phyloP scores from a whole-genome alignment of 2,888 invertebrate species.

The Acheta domesticus region DNA sequence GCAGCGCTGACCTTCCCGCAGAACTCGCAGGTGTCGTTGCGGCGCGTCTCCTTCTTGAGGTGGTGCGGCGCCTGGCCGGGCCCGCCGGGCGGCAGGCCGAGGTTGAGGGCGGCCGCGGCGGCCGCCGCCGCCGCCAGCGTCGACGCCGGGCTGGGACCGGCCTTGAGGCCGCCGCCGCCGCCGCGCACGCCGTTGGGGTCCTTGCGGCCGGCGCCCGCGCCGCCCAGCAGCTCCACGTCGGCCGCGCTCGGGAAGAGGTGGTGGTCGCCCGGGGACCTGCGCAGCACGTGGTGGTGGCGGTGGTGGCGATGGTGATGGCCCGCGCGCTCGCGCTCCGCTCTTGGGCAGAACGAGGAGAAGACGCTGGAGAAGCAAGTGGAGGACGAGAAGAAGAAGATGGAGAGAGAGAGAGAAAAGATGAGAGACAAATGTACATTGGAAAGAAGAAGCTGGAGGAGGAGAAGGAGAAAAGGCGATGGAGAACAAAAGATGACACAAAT shows the following conservation, averaged over 20 bases:
- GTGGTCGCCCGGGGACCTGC: not conserved
- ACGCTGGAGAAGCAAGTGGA: no score
- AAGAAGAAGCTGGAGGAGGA: no score
- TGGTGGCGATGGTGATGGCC: conserved; percentile 35
- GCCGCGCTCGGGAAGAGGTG: conserved; percentile 12
- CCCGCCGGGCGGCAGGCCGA: conserved; percentile 43
- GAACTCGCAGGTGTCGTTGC: conserved; percentile 93
- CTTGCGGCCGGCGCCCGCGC: conserved; percentile 37
- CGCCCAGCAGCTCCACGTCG: conserved; percentile 34
- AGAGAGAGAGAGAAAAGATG: no score
- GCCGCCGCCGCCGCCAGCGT: conserved; percentile 44
- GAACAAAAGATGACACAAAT: no score
- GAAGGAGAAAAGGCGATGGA: no score
- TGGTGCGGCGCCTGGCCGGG: conserved; percentile 36
- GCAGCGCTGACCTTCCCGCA: conserved; percentile 67
- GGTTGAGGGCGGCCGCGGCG: conserved; percentile 43
- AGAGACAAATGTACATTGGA: no score
- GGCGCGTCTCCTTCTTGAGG: conserved; percentile 71
- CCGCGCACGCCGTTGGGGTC: conserved; percentile 43
- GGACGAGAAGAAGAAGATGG: no score
- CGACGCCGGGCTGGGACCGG: conserved; percentile 65
- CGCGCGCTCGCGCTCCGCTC: no score
- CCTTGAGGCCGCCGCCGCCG: conserved; percentile 52
- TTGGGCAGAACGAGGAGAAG: no score
- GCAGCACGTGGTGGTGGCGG: no score